A percentile compares a stretch with the other conserved stretches of the same genome.
Conservation (phyloP, 2,797 vertebrate species). For the Remorina albescens region DNA sequence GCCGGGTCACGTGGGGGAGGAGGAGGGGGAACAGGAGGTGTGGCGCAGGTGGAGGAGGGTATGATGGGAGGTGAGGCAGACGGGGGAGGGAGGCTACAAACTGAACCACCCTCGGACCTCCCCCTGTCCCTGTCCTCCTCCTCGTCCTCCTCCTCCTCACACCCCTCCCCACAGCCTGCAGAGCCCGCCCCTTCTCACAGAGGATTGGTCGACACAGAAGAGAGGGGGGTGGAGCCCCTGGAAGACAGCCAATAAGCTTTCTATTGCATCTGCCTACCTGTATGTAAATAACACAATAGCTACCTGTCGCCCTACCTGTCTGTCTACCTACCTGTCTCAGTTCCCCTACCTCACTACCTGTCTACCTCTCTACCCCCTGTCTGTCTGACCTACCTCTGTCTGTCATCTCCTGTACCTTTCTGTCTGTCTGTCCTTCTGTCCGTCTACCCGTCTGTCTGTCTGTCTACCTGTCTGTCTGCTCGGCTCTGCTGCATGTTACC, state of each 20-base stretch:
- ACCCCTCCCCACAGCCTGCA: constrained; percentile 67
- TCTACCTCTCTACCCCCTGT: constrained; percentile 8
- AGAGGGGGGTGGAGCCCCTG: constrained; percentile 64
- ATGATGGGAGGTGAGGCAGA: constrained; percentile 46
- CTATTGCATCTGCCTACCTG: constrained; percentile 70
- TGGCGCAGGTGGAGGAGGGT: constrained; percentile 50
- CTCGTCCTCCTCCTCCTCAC: constrained; percentile 66
- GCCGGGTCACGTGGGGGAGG: constrained; percentile 55
- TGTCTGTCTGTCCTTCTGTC: constrained; percentile 37
- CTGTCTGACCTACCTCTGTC: constrained; percentile 24
- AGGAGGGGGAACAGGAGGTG: background rate
- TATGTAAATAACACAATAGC: constrained; percentile 75
- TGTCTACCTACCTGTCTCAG: constrained; percentile 27
- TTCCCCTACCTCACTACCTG: constrained; percentile 20
- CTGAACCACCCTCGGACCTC: constrained; percentile 60
- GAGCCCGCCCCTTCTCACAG: constrained; percentile 61
- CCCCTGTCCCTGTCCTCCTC: constrained; percentile 60
- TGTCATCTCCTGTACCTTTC: too few relatives aligned
- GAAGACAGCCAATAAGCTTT: constrained; percentile 79
- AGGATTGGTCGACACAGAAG: constrained; percentile 64
- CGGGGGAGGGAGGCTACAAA: constrained; percentile 55
- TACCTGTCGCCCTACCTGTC: constrained; percentile 64
- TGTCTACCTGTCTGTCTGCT: constrained; percentile 62
- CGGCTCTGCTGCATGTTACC: constrained; percentile 78
- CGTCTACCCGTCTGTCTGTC: constrained; percentile 39